Conservation (phyloP, 2,888 invertebrate species). For the Melitaea athalia region DNA sequence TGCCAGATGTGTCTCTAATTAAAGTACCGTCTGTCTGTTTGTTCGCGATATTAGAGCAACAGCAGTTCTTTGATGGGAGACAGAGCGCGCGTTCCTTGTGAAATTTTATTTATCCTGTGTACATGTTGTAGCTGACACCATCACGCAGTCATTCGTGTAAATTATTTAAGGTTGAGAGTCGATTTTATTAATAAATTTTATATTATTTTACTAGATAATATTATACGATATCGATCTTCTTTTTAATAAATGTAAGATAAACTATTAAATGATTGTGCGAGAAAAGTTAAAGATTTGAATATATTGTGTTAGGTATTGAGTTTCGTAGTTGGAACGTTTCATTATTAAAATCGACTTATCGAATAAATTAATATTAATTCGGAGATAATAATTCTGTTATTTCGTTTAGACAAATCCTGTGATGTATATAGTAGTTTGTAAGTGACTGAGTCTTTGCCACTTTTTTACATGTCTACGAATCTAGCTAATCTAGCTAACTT, state of each 20-base stretch:
- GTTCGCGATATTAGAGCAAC: neutral
- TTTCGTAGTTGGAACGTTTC: neutral
- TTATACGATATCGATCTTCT: neutral
- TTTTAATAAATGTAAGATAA: neutral
- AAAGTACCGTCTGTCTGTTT: conserved; percentile 10
- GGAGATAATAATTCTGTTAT: conserved; percentile 37
- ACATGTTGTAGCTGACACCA: conserved; percentile 56
- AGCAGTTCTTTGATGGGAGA: conserved; percentile 6
- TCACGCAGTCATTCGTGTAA: conserved; percentile 24
- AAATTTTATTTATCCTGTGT: conserved; percentile 55
- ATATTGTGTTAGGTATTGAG: neutral
- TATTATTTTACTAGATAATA: conserved; percentile 19
- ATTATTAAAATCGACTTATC: conserved; percentile 31
- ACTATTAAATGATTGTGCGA: neutral
- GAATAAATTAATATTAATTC: conserved; percentile 32
- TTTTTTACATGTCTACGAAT: conserved; percentile 79
- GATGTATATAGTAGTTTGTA: conserved; percentile 75
- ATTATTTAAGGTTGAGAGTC: conserved; percentile 20
- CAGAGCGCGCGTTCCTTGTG: conserved; percentile 39
- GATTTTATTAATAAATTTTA: conserved; percentile 21
- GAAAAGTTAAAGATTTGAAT: neutral
- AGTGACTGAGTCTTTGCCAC: conserved; percentile 80
- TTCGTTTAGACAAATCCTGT: conserved; percentile 40
- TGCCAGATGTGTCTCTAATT: conserved; percentile 9
- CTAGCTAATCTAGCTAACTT: conserved; percentile 55